phyloP scores from a whole-genome alignment of 2,113 vertebrate genomes.

The Entelurus aequoreus region DNA sequence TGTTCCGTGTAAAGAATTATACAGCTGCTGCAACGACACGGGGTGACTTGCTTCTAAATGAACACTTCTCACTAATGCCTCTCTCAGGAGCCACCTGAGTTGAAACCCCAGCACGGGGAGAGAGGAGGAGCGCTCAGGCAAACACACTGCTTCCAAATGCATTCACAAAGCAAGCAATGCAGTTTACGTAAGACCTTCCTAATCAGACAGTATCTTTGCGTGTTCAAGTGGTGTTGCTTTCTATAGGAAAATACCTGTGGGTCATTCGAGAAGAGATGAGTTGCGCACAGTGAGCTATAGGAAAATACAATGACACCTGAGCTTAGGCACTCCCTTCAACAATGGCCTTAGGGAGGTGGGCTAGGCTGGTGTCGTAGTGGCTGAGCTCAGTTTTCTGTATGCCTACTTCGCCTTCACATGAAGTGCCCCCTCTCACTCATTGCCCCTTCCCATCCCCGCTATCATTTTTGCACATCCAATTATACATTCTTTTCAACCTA shows the following conservation, averaged over 20 bases:
- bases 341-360: conserved; percentile 57
- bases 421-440: conserved; percentile 33
- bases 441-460: conserved; percentile 31
- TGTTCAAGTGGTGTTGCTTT: conserved; percentile 33
- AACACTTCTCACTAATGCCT: conserved; percentile 4
- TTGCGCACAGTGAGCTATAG: conserved; percentile 49
- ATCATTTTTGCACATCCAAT: conserved; percentile 54
- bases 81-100: conserved; percentile 22
- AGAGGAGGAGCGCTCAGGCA: conserved; percentile 1
- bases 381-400: conserved; percentile 46
- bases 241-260: conserved; percentile 52
- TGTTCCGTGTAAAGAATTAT: conserved; percentile 10
- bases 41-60: conserved; percentile 12
- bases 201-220: conserved; percentile 6
- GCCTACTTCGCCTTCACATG: conserved; percentile 38
- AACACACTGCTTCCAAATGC: background rate
- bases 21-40: conserved; percentile 30
- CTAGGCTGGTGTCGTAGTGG: conserved; percentile 12
- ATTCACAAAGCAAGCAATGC: conserved; percentile 6
- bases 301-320: conserved; percentile 65
- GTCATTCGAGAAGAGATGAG: conserved; percentile 56
- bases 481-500: conserved; percentile 44
- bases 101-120: conserved; percentile 1
- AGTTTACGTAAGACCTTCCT: conserved; percentile 6
- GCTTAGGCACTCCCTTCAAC: conserved; percentile 48